Evolutionary conservation across 1,140 invertebrate species (phyloP).

Genomic region (Drosophila ercepeae): DNA sequence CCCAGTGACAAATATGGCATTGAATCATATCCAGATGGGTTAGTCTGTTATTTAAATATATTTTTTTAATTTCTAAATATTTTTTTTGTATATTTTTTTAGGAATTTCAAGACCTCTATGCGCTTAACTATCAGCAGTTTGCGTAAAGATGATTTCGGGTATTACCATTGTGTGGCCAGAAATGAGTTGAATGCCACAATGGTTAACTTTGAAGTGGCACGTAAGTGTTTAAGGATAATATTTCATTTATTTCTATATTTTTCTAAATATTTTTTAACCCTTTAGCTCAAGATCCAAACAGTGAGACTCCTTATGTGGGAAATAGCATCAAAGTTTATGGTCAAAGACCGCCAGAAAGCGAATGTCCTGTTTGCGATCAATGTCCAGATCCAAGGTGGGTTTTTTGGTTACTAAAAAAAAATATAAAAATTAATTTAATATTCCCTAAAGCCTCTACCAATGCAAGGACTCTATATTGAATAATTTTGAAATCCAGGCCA

Average conservation of each 20-base stretch:
- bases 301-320: conserved; percentile 79
- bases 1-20: conserved; percentile 88
- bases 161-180: conserved; percentile 93
- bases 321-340: conserved; percentile 85
- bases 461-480: conserved; percentile 87
- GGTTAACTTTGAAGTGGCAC: conserved; percentile 89
- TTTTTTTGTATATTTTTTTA: not conserved
- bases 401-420: not conserved
- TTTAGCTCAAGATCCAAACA: conserved; percentile 79
- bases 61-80: not conserved
- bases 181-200: conserved; percentile 91
- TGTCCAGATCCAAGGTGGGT: conserved; percentile 85
- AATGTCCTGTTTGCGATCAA: conserved; percentile 85
- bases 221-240: conserved; percentile 84
- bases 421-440: not conserved
- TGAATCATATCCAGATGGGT: conserved; percentile 86
- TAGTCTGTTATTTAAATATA: conserved; percentile 5
- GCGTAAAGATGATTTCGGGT: conserved; percentile 87
- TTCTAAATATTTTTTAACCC: not conserved
- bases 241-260: not conserved
- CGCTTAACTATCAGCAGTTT: conserved; percentile 89
- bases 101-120: conserved; percentile 85
- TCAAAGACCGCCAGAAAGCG: conserved; percentile 86
- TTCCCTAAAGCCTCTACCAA: conserved; percentile 82
- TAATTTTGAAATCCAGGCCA: conserved; percentile 86